Evolutionary conservation across 2,888 invertebrate genomes (phyloP), one percentile per base, ranked within the genome.

Genomic region (Myopa tessellatipennis): DNA sequence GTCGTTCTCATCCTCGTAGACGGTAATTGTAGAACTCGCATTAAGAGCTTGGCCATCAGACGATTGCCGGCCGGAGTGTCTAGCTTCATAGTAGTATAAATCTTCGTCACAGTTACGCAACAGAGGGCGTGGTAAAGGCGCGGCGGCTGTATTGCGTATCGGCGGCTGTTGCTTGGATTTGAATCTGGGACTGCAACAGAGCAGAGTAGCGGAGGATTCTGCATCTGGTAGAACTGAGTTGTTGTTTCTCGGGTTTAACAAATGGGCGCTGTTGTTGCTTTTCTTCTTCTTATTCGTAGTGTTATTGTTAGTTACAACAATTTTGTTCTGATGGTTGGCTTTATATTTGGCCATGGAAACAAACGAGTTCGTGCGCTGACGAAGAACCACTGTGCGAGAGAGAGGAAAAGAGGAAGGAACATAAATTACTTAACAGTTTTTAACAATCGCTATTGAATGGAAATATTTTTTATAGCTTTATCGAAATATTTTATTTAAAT

Each of bases 141-240:
- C 50, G 63, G 26, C 38, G 55, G 3, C 52, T 45, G 45, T 18
- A n/a, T 68, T 68, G 68, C 68, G 68, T 50, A 8, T n/a, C 55
- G 45, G 45, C 45, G 6, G 3, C 10, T 26, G 1, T 26, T 26
- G 36, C 68, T 74, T 61, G 52, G 55, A 74, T 6, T 36, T 73
- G 26, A 80, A 79, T 60, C 77, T 78, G 45, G 84, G 83, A 26
- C 68, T 45, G 45, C 45, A 45, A 45, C 77, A 6, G 82, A 81
- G 14, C 82, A 81, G 34, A 80, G 78, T 63, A 84, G 14, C 84
- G 60, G 80, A 80, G 0, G 80, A 82, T 81, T 86, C 87, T 71
- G 86, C 82, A 40, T 87, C 86, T 40, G 45, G 45, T 10, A 88
- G 87, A 61, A 87, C 88, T 0, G 87, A 87, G 75, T 87, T 87